Evolutionary conservation across 2,888 invertebrate genomes (phyloP).

Genomic region (Acheta domesticus): DNA sequence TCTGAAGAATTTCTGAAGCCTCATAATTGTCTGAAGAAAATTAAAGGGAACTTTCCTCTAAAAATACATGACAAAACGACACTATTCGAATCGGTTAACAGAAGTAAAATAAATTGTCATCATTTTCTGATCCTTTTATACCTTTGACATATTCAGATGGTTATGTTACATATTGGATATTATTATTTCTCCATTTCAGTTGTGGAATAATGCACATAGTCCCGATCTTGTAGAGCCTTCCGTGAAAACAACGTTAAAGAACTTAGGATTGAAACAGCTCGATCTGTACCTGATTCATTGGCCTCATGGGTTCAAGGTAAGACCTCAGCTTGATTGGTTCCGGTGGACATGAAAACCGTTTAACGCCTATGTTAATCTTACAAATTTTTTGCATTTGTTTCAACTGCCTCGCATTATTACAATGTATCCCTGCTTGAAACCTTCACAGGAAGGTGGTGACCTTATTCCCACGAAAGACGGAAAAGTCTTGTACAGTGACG

Average conservation of each 20-base stretch:
- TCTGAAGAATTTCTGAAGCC: too few relatives aligned
- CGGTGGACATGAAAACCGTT: too few relatives aligned
- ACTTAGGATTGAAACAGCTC: slow-evolving; percentile 50
- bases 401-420: too few relatives aligned
- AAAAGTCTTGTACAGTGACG: slow-evolving; percentile 44
- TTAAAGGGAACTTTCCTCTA: not conserved
- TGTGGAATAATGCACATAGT: slow-evolving; percentile 53
- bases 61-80: not conserved
- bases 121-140: too few relatives aligned
- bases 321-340: not conserved
- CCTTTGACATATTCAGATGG: too few relatives aligned
- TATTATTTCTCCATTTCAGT: slow-evolving; percentile 40
- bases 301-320: slow-evolving; percentile 51
- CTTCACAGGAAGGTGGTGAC: slow-evolving; percentile 43
- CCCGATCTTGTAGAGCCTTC: slow-evolving; percentile 47
- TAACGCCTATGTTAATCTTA: too few relatives aligned
- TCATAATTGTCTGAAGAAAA: too few relatives aligned
- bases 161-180: too few relatives aligned
- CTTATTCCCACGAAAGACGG: slow-evolving; percentile 45
- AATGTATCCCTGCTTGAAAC: too few relatives aligned
- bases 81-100: not conserved
- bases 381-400: too few relatives aligned
- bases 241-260: slow-evolving; percentile 46
- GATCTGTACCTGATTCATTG: slow-evolving; percentile 55
- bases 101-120: too few relatives aligned